Conservation (phyloP, 2,113 vertebrate genomes). For the Martes martes region DNA sequence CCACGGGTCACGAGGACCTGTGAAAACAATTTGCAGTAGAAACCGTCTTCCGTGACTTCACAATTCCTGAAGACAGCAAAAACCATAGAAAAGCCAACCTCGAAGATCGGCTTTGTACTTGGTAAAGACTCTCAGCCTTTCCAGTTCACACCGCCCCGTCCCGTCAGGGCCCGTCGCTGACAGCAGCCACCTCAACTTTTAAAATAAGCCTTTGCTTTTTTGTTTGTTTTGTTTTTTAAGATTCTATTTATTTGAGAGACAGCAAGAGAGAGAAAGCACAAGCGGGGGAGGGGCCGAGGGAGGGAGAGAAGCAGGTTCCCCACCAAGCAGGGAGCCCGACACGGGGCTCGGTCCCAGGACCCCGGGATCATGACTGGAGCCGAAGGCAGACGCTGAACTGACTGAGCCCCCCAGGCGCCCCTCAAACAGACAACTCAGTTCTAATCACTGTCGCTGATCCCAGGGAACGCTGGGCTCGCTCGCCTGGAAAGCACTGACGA, state of each 20-base stretch:
- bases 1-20: background rate
- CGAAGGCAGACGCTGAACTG: rapidly evolving
- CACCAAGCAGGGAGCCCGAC: background rate
- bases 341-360: no score
- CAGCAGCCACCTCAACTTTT: background rate
- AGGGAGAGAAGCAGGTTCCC: background rate
- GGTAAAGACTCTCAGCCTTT: background rate
- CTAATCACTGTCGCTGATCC: background rate
- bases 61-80: background rate
- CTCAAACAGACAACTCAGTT: background rate
- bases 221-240: background rate
- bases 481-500: background rate
- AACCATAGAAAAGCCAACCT: background rate
- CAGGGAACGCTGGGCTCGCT: background rate
- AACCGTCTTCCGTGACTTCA: rapidly evolving
- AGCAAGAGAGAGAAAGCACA: background rate
- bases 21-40: background rate
- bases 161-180: background rate
- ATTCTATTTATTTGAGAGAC: background rate
- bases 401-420: no score
- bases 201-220: background rate
- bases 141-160: rapidly evolving
- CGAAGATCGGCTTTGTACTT: background rate
- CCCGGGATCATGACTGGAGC: background rate
- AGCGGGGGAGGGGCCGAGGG: background rate